A percentile compares a stretch with the other conserved stretches of the same genome.
Evolutionary conservation across 1,140 invertebrate genomes (phyloP).

Genomic region (Lethrus apterus): DNA sequence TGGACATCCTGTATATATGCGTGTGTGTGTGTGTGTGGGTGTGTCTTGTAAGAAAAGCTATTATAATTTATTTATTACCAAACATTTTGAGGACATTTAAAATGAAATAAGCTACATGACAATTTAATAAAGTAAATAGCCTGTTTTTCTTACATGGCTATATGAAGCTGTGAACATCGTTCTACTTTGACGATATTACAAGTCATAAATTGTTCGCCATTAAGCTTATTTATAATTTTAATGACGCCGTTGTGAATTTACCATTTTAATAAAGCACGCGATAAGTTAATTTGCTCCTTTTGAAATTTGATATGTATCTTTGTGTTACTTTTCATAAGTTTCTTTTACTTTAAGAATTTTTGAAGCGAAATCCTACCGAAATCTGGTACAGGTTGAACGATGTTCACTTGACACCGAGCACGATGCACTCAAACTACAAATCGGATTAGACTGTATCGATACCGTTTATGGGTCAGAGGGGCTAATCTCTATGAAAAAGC

Average conservation of each 20-base stretch:
- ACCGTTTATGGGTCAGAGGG: conserved; percentile 17
- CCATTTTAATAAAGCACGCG: neutral
- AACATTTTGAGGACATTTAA: neutral
- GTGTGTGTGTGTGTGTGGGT: no score
- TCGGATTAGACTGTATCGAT: conserved; percentile 20
- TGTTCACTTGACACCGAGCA: conserved; percentile 5
- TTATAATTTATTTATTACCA: no score
- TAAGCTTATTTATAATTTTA: neutral
- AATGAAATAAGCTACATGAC: conserved; percentile 2
- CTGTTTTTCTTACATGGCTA: conserved; percentile 1
- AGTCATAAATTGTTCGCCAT: neutral
- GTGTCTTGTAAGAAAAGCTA: no score
- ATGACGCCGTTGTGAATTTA: no score
- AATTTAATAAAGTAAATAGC: conserved; percentile 5
- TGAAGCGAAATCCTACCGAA: neutral
- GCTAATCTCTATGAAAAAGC: conserved; percentile 19
- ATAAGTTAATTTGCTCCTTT: neutral
- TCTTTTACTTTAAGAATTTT: neutral
- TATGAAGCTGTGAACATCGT: neutral
- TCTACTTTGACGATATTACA: neutral
- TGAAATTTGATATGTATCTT: neutral
- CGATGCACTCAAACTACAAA: conserved; percentile 9
- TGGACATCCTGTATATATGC: no score
- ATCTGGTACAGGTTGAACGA: neutral
- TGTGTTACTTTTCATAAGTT: neutral